Percentiles rank a stretch among this genome's conserved stretches.
phyloP scores from a whole-genome alignment of 2,888 invertebrate genomes.

The Bombyx huttoni region DNA sequence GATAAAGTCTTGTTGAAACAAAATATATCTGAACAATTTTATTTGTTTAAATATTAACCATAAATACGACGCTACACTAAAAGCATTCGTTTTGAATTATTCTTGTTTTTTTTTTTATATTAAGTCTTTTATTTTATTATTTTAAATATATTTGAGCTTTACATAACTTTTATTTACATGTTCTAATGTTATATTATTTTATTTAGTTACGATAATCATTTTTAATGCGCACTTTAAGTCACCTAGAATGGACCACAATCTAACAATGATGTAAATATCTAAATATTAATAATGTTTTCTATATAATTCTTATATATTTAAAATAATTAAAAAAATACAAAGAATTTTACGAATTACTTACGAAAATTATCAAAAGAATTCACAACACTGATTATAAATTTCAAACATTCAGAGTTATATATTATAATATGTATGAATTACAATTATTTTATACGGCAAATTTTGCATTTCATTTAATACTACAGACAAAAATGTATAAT shows the following conservation, averaged over 20 bases:
- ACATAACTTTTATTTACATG: conserved; percentile 57
- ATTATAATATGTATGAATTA: too few species aligned
- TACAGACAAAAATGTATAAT: too few species aligned
- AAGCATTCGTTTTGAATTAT: conserved; percentile 46
- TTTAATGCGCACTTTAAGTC: conserved; percentile 69
- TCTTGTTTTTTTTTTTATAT: conserved; percentile 33
- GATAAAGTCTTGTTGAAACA: conserved; percentile 14
- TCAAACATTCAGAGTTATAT: too few species aligned
- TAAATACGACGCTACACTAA: conserved; percentile 47
- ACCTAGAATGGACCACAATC: conserved; percentile 70
- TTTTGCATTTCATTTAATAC: too few species aligned
- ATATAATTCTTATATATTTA: background rate
- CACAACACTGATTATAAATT: conserved; percentile 41
- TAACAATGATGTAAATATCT: conserved; percentile 22
- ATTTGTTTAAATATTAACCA: conserved; percentile 43
- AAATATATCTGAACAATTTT: conserved; percentile 15
- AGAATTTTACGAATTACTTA: conserved; percentile 6
- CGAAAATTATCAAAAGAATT: conserved; percentile 16
- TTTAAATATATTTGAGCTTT: conserved; percentile 66
- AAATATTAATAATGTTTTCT: conserved; percentile 4
- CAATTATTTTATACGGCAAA: too few species aligned
- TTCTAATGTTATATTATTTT: conserved; percentile 31
- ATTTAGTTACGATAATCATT: conserved; percentile 43
- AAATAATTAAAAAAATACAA: conserved; percentile 11
- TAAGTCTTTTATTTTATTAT: conserved; percentile 62